Conservation (phyloP, 2,113 vertebrate genomes). For the Gallinago undulata region DNA sequence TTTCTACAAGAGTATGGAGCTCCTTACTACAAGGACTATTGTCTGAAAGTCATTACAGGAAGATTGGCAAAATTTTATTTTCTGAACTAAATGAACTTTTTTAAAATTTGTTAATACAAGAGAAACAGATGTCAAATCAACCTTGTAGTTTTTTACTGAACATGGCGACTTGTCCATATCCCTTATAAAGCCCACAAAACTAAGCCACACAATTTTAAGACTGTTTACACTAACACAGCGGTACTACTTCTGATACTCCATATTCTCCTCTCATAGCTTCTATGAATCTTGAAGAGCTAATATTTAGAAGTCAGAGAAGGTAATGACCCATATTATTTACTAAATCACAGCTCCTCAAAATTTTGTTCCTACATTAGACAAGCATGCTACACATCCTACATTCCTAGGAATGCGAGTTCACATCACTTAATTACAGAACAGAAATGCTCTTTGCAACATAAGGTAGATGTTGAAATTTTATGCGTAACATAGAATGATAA, state of each 20-base stretch:
- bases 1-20: neutral
- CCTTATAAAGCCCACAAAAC: neutral
- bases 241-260: neutral
- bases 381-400: neutral
- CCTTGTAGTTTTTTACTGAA: neutral
- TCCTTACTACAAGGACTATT: neutral
- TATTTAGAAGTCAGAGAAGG: neutral
- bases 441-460: neutral
- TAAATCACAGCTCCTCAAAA: neutral
- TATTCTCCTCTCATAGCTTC: neutral
- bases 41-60: neutral
- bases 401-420: neutral
- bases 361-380: neutral
- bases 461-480: neutral
- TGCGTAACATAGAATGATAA: neutral
- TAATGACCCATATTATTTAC: neutral
- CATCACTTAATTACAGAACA: neutral
- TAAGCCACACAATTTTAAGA: neutral
- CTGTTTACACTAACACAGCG: neutral
- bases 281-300: neutral
- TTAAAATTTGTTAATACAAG: neutral
- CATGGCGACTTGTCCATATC: neutral
- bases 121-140: neutral
- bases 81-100: neutral
- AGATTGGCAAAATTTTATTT: neutral